Base-by-base conservation (phyloP, 1,140 invertebrate genomes). In the Manduca sexta region DNA sequence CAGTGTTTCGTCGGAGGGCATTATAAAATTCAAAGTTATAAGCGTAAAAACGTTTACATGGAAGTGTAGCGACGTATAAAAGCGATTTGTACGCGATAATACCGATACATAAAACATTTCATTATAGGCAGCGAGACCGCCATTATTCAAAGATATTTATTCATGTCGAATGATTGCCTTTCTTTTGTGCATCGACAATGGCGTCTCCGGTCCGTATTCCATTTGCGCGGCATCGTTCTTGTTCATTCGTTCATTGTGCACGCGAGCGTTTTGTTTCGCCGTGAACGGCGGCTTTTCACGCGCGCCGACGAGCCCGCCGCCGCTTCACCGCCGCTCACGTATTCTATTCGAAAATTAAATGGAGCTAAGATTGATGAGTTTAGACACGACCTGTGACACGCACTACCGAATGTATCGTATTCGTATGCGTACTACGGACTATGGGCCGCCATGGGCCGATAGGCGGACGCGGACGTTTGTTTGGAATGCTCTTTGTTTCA, bases 141-240 rank as follows among this genome's bases (percentile, higher is more conserved):
- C 70, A 84, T 84, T 83, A 81, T 76, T 84, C 81, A 80, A 76
- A 81, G 74, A 84, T 84, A 79, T 81, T 82, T 83, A 83, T 85
- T 82, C 77, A 78, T 79, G 77, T 80, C 79, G 77, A 85, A 85
- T 80, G 81, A 84, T 84, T 78, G 77, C 81, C 74, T 84, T 80
- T 81, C 81, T 74, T 84, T 84, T 84, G 79, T 84, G 72, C 52
- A 69, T 72, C 67, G 68, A 83, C 79, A 83, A 83, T 78, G 71
- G 71, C 57, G 65, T 69, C 65, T 69, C 58, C 42, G 61, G 51
- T 34, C 34, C 68, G 70, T 74, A 73, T 76, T 78, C 71, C 81
- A 80, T 84, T 82, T 73, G 70, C 71, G 72, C 59, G 69, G 53
- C 61, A 45, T 61, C 48, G 55, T 44, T 49, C 43, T 41, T 61